Base-by-base conservation (phyloP, 1,140 invertebrate genomes). In the Apis laboriosa region DNA sequence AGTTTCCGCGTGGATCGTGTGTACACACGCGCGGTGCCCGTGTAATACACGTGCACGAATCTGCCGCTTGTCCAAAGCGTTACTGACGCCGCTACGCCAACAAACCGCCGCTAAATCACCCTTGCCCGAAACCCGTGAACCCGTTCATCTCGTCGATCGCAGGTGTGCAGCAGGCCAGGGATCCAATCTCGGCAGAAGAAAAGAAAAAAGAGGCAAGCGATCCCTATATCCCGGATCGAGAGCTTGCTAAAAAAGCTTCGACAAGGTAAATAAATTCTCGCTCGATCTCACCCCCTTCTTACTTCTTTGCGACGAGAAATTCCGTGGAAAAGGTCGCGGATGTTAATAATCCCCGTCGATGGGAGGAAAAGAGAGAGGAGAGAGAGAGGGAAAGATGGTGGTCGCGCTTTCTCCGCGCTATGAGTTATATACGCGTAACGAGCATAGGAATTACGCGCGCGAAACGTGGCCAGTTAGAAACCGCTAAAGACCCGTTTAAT, bases 41-140 rank as follows among this genome's bases (percentile, higher is more conserved):
- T 34, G 34, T 34, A 34, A 34, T 34, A 34, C 34, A 34, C 34
- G 34, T 34, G 3, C 34, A 34, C 34, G 34, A 34, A 2, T 9
- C 28, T 13, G 49, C 24, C 56, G 60, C 78, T 61, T 49, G 61
- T 77, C 68, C 84, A 60, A 78, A 61, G 75, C 72, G 84, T 87
- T 86, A 75, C 79, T 63, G 58, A 84, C 77, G 85, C 78, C 76
- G 86, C 77, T 82, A 71, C 88, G 84, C 84, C 90, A 91, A 92
- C 91, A 90, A 91, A 92, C 91, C 88, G 89, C 76, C 88, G 90
- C 86, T 93, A 93, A 92, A 93, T 93, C 92, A 93, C 77, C 77
- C 90, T 90, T 89, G 92, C 91, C 91, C 84, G 88, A 75, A 43
- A 43, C 34, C 80, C 84, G 81, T 80, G 84, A 77, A 86, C 86